Conservation (phyloP, 2,797 vertebrate genomes). For the Pseudochirops corinnae region DNA sequence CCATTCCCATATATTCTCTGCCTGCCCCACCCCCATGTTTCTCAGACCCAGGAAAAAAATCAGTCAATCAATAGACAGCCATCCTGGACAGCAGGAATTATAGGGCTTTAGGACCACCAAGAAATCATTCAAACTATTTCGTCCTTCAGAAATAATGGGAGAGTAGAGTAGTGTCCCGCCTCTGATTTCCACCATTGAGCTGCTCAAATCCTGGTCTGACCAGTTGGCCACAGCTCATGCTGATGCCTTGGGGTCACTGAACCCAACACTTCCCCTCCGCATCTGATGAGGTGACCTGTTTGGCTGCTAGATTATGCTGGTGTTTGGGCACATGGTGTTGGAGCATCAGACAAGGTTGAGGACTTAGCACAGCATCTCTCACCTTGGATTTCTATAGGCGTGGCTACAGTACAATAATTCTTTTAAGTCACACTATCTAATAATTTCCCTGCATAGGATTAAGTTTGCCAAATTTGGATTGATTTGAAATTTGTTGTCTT, state of each 20-base stretch:
- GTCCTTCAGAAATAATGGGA: constrained; percentile 15
- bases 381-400: neutral
- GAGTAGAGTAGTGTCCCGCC: neutral
- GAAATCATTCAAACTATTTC: constrained; percentile 22
- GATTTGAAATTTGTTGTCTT: constrained; percentile 36
- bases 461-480: constrained; percentile 46
- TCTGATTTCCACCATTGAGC: neutral
- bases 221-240: neutral
- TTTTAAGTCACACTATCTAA: neutral
- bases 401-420: neutral
- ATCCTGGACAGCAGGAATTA: neutral
- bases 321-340: constrained; percentile 2
- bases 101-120: constrained; percentile 18
- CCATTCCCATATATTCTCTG: neutral
- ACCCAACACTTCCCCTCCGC: neutral
- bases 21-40: too few species aligned
- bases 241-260: neutral
- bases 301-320: constrained; percentile 26
- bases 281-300: constrained; percentile 5
- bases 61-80: neutral
- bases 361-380: neutral
- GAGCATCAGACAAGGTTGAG: neutral
- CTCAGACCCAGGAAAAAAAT: neutral
- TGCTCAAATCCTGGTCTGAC: neutral
- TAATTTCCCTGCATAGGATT: constrained; percentile 4